These are phyloP conservation scores for Muschampia plurimacula DNA, from an alignment of 2,888 invertebrate species.

Conservation along the genomic window DNA sequence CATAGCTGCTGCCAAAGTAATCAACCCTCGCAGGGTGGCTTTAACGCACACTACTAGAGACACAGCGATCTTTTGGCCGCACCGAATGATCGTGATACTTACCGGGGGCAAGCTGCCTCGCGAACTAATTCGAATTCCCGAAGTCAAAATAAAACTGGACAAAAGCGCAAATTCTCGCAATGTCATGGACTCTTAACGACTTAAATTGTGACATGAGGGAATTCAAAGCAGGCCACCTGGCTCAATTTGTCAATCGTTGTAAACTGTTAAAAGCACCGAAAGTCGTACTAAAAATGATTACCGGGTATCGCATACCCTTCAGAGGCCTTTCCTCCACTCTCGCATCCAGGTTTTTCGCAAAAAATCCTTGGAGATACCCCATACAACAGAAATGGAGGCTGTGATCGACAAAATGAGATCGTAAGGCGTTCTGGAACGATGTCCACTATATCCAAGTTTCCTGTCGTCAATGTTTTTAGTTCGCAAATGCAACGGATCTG, in stretches of 20 bases:
- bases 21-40: slow-evolving; percentile 15
- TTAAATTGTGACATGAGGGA: not conserved
- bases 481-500: slow-evolving; percentile 15
- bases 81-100: slow-evolving; percentile 7
- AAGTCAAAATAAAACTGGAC: not conserved
- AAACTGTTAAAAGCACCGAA: not conserved
- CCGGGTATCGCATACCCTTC: slow-evolving; percentile 10
- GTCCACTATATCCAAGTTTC: slow-evolving; percentile 10
- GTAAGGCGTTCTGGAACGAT: not conserved
- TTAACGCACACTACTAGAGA: not conserved
- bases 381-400: not conserved
- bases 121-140: not conserved
- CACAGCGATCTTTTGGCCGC: not conserved
- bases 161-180: not conserved
- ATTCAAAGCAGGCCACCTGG: slow-evolving; percentile 2
- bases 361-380: not conserved
- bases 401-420: not conserved
- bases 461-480: slow-evolving; percentile 24
- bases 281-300: not conserved
- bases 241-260: not conserved
- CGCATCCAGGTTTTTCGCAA: not conserved
- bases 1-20: slow-evolving; percentile 6
- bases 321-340: not conserved
- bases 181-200: not conserved
- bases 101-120: not conserved